Evolutionary conservation across 2,888 invertebrate genomes (phyloP), one percentile per base, ranked within the genome.

Genomic region (Eupithecia exiguata): DNA sequence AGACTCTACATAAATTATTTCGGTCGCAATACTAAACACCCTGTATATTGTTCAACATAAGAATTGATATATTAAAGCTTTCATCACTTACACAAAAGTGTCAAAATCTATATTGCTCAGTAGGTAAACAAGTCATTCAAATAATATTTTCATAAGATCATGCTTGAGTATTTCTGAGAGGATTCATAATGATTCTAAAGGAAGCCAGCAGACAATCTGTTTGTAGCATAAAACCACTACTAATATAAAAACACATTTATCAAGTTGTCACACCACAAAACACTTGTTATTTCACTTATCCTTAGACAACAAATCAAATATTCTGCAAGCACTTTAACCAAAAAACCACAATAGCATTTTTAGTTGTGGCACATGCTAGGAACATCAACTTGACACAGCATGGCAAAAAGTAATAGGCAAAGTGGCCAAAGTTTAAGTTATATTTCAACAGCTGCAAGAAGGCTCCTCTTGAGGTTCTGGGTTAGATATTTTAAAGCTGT

Each of bases 401-500:
- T 53, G 49, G 9, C 46, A 62, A 63, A 63, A 63, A 35, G 63
- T 63, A 36, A 5, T 35, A 58, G 14, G 43, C 30, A 66, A 68
- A 43, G 43, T 46, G 21, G 25, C 6, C 70, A n/a, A 49, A 70
- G 30, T 16, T 68, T 36, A n/a, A 66, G 63, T 36, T 63, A 35
- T 5, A 66, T 66, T 79, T 92, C 81, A 95, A 86, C 95, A 95
- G 84, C 88, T 91, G 84, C 95, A 95, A 43, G 94, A 82, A 67
- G 94, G 91, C 73, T 95, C 95, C 61, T 94, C 92, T 40, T 92
- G 89, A 73, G 96, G 96, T 70, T 96, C 96, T 9, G 95, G 94
- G 40, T 95, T 95, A 62, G 96, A 95, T 83, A 97, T 96, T 89
- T 97, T 97, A 85, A 97, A 97, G 81, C 97, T 96, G 84, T 97